phyloP scores from a whole-genome alignment of 2,797 vertebrate genomes.

The Macrochelys suwanniensis region DNA sequence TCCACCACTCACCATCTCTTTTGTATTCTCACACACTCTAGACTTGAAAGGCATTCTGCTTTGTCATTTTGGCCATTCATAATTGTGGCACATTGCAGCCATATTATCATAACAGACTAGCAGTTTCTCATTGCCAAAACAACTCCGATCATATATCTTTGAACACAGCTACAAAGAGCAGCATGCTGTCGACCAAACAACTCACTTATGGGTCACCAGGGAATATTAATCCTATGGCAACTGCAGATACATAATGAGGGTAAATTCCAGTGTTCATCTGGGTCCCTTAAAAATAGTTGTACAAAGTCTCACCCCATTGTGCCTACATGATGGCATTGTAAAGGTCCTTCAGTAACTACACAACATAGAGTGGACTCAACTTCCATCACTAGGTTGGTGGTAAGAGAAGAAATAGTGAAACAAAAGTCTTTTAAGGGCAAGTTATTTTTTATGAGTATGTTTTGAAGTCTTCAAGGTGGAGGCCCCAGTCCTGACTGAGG shows the following conservation, averaged over 20 bases:
- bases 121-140: background rate
- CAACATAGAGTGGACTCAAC: background rate
- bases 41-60: background rate
- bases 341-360: background rate
- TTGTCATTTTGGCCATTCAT: slow-evolving; percentile 4
- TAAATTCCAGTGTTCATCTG: background rate
- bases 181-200: background rate
- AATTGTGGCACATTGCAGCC: background rate
- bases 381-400: background rate
- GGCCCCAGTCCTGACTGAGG: background rate
- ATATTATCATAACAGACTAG: background rate
- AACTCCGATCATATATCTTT: background rate
- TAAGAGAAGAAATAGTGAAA: background rate
- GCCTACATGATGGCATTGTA: background rate
- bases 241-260: background rate
- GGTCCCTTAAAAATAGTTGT: background rate
- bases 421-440: background rate
- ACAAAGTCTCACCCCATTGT: background rate
- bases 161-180: background rate
- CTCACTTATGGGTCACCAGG: background rate
- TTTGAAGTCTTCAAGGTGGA: background rate
- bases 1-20: background rate
- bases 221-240: background rate
- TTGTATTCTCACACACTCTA: background rate
- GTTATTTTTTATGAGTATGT: background rate